Evolutionary conservation across 64 coral and sea anemone species (phyloP), one percentile per base, ranked within the genome.

Genomic region (Porites australiensis): DNA sequence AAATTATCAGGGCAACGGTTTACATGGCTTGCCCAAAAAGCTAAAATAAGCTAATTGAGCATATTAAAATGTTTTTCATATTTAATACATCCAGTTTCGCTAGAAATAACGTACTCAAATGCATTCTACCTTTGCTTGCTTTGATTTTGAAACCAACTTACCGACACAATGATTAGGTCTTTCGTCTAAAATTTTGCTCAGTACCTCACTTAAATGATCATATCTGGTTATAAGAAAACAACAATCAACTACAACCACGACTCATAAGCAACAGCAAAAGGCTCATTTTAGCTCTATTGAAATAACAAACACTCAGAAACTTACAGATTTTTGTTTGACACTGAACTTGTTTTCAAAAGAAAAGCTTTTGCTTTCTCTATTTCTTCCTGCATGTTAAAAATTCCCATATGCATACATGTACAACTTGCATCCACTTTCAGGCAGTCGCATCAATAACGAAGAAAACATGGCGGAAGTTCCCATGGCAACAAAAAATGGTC

Each of bases 281-380:
- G 12, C 16, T 44, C 53, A 11, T 21, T 64, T 19, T 12, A 13
- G 67, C 23, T 12, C 44, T 44, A 16, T 12, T 16, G 2, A 47
- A 89, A 49, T 66, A 0, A 14, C 15, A 22, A 7, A 57, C 20
- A 5, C 52, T 11, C 8, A 75, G 50, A 74, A 61, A 94, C 95
- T 97, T 76, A 97, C 95, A 97, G 27, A 47, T 97, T 97, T 87
- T 91, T 97, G 89, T 72, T 91, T 72, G 95, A 97, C 83, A 88
- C 61, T 2, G 79, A 75, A 59, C 84, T 97, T 14, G 87, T 58
- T 94, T 97, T 97, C 27, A 87, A 73, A 37, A 97, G 67, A 88
- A 79, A 97, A 74, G 92, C 95, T 83, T 94, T 97, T 13, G 87
- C 95, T 70, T 81, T 59, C 88, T 97, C 70, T 62, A 97, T 18